A percentile compares a stretch with the other conserved stretches of the same genome.
Conservation (phyloP, 2,888 invertebrate species). For the Leptinotarsa haldemani region DNA sequence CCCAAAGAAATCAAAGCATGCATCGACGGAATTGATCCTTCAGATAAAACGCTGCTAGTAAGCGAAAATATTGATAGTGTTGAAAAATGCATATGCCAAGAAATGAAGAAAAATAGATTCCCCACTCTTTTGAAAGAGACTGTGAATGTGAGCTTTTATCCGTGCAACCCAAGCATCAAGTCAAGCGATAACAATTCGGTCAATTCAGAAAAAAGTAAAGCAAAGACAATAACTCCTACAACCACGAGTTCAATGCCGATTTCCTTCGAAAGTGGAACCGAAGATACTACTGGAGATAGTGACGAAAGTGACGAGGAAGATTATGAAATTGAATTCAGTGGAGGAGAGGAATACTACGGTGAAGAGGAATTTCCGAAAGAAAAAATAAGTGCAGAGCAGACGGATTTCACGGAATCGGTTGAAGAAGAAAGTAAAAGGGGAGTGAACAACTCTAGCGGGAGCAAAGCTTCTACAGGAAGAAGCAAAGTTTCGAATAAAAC, state of each 20-base stretch:
- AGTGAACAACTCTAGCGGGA: neutral
- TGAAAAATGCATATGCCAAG: slow-evolving; percentile 43
- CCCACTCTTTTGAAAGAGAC: slow-evolving; percentile 39
- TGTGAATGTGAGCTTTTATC: slow-evolving; percentile 46
- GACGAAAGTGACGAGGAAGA: slow-evolving; percentile 31
- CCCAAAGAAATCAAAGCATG: slow-evolving; percentile 36
- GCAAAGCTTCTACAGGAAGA: neutral
- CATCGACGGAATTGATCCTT: slow-evolving; percentile 38
- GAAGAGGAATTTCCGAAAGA: neutral
- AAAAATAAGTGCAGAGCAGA: slow-evolving; percentile 17
- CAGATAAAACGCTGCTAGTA: slow-evolving; percentile 39
- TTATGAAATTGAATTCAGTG: slow-evolving; percentile 30
- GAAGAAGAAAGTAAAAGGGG: slow-evolving; percentile 16
- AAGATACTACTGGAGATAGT: slow-evolving; percentile 18
- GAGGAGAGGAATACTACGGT: slow-evolving; percentile 15
- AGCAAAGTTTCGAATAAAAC: neutral
- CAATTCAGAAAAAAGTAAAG: slow-evolving; percentile 26
- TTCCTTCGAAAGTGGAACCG: slow-evolving; percentile 30
- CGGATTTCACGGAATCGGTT: slow-evolving; percentile 19
- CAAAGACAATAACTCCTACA: slow-evolving; percentile 6
- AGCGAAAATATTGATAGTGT: slow-evolving; percentile 37
- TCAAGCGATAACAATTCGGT: slow-evolving; percentile 37
- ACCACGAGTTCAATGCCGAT: slow-evolving; percentile 21
- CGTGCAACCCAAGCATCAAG: slow-evolving; percentile 32
- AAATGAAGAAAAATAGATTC: slow-evolving; percentile 22